phyloP scores from a whole-genome alignment of 53 echinoderm and acorn worm genomes.

The Luidia sarsii region DNA sequence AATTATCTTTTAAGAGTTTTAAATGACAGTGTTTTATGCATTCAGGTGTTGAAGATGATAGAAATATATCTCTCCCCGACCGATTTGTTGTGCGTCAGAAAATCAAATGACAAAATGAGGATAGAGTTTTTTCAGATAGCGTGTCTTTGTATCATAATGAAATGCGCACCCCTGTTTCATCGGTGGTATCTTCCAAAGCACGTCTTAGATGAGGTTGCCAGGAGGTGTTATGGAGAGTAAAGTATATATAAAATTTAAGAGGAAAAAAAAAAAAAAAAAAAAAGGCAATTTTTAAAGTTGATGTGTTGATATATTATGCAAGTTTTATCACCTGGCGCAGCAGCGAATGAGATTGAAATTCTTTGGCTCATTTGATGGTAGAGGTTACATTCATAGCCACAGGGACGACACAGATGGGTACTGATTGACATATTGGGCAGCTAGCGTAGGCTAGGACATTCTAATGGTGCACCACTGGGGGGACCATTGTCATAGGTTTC shows the following conservation, averaged over 20 bases:
- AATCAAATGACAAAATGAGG: constrained; percentile 4
- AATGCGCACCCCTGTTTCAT: constrained; percentile 25
- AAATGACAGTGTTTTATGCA: constrained; percentile 54
- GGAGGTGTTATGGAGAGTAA: background rate
- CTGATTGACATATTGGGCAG: no score
- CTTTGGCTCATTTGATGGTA: no score
- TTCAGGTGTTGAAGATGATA: constrained; percentile 20
- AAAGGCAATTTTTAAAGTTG: constrained; percentile 20
- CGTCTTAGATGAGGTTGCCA: constrained; percentile 22
- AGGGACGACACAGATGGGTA: no score
- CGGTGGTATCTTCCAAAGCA: constrained; percentile 58
- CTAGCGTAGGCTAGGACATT: no score
- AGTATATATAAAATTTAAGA: background rate
- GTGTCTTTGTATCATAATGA: constrained; percentile 9
- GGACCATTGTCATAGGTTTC: no score
- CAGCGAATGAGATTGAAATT: no score
- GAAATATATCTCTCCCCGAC: constrained; percentile 4
- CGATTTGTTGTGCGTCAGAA: constrained; percentile 35
- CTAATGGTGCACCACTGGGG: no score
- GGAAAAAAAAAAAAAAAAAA: no score
- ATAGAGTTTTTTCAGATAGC: constrained; percentile 30
- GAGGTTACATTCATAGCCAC: no score
- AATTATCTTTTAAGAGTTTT: background rate
- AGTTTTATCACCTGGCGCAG: constrained; percentile 14
- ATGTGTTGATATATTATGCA: constrained; percentile 54